A percentile compares a stretch with the other conserved stretches of the same genome.
Conservation (phyloP, 2,113 vertebrate genomes). For the Scomber scombrus region DNA sequence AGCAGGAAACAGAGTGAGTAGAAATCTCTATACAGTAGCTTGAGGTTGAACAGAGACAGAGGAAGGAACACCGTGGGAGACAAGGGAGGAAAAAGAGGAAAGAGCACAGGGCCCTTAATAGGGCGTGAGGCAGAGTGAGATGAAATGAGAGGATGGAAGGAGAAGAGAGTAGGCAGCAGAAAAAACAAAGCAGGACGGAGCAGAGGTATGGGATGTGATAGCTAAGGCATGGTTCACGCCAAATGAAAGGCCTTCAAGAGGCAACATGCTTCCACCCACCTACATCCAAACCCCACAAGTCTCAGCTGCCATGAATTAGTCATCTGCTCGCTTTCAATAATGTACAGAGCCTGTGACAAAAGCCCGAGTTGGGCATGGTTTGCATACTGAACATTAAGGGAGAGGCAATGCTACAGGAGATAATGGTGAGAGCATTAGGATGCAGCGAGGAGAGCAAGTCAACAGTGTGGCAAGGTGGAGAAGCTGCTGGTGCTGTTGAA, state of each 20-base stretch:
- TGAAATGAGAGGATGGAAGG: slow-evolving; percentile 22
- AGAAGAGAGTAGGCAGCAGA: not conserved
- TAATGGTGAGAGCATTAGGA: slow-evolving; percentile 11
- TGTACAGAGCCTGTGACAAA: slow-evolving; percentile 65
- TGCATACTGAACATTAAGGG: slow-evolving; percentile 39
- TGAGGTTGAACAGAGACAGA: slow-evolving; percentile 14
- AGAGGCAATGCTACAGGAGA: slow-evolving; percentile 20
- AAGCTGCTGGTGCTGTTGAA: not conserved
- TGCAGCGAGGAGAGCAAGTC: not conserved
- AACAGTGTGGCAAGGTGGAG: slow-evolving; percentile 18
- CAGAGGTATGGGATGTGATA: slow-evolving; percentile 26
- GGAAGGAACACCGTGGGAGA: slow-evolving; percentile 22
- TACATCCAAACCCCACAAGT: slow-evolving; percentile 40
- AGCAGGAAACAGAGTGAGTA: slow-evolving; percentile 48
- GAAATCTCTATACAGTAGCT: slow-evolving; percentile 48
- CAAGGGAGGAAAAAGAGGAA: slow-evolving; percentile 13
- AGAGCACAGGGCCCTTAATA: slow-evolving; percentile 19
- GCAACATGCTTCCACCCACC: slow-evolving; percentile 58
- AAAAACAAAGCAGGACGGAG: slow-evolving; percentile 23
- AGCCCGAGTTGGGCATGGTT: slow-evolving; percentile 23
- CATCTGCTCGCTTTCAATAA: slow-evolving; percentile 72
- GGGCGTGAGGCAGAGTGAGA: slow-evolving; percentile 7
- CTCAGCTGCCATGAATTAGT: slow-evolving; percentile 74
- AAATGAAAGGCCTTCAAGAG: slow-evolving; percentile 63
- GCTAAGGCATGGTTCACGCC: slow-evolving; percentile 17